Base-by-base conservation (phyloP, 2,113 vertebrate genomes). In the Poeciliopsis occidentalis region DNA sequence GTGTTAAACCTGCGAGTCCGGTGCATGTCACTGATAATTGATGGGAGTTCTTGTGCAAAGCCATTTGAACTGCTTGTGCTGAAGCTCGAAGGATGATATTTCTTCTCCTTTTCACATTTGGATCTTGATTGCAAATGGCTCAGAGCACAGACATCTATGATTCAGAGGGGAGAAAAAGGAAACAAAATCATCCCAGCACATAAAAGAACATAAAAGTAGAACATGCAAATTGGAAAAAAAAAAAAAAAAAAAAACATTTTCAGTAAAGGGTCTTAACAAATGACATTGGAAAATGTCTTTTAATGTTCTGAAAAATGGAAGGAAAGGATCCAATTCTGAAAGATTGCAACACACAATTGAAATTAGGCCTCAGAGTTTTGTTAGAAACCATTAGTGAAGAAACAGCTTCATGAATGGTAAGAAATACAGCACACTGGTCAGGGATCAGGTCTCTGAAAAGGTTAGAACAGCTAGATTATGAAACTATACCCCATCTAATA, bases 21-120 rank as follows among this genome's bases (percentile, higher is more conserved):
- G 54, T 47, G 31, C 47, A 65, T 72, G 70, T 75, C 79, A 67
- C 70, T 27, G 51, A 57, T 78, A 85, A 83, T 79, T 68, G 75
- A 85, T 69, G 69, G 67, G 73, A 78, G 72, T 51, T 78, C 27
- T 24, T 54, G 41, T 71, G 11, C 67, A 71, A 69, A 70, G 67
- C 69, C 10, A 8, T 69, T 84, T 82, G 47, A 79, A 70, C 73
- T 74, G 79, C 47, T 27, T 29, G 17, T 78, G 71, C 60, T 77
- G 64, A 11, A 73, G 76, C 63, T 71, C 64, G 27, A 67, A 13
- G 61, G 65, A 37, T 67, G 64, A 79, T 67, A 78, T 60, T 47
- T 75, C 29, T 73, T 51, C 51, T 75, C 47, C 64, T 65, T 75
- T 34, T 34, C 75, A 73, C 51, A 3, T 76, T 41, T 74, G 57